Evolutionary conservation across 2,797 vertebrate genomes (phyloP).

Genomic region (Harpagifer antarcticus): DNA sequence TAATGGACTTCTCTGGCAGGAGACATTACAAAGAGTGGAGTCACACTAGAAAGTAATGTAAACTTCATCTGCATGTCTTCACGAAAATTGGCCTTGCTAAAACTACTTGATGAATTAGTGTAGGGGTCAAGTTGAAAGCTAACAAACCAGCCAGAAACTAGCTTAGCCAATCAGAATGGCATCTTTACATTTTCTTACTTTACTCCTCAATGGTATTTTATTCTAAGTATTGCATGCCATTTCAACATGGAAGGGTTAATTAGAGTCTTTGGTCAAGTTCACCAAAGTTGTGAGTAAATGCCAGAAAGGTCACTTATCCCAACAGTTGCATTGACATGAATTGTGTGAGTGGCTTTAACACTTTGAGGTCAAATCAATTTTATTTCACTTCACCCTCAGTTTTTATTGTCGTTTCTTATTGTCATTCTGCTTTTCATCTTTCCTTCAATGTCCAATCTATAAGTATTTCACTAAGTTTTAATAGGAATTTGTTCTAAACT

Average conservation of each 20-base stretch:
- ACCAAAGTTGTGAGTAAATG: too few relatives aligned
- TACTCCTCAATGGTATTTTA: too few relatives aligned
- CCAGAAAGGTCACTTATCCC: too few relatives aligned
- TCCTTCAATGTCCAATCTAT: not conserved
- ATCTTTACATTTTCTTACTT: not conserved
- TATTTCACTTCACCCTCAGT: not conserved
- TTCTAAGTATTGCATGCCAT: too few relatives aligned
- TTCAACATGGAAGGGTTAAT: too few relatives aligned
- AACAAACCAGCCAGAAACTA: not conserved
- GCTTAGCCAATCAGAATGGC: not conserved
- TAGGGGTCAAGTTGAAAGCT: not conserved
- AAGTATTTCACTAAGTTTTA: not conserved
- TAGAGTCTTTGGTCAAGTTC: not conserved
- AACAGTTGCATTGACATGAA: too few relatives aligned
- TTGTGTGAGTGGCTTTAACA: not conserved
- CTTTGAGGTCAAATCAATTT: not conserved
- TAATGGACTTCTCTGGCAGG: not conserved
- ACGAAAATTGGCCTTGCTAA: not conserved
- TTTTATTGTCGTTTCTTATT: not conserved
- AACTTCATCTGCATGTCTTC: not conserved
- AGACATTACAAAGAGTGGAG: too few relatives aligned
- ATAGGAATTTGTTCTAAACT: slow-evolving; percentile 1
- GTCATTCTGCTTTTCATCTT: not conserved
- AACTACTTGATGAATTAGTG: not conserved
- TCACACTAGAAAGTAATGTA: not conserved